phyloP scores from a whole-genome alignment of 2,797 vertebrate species.

The Allobates femoralis region DNA sequence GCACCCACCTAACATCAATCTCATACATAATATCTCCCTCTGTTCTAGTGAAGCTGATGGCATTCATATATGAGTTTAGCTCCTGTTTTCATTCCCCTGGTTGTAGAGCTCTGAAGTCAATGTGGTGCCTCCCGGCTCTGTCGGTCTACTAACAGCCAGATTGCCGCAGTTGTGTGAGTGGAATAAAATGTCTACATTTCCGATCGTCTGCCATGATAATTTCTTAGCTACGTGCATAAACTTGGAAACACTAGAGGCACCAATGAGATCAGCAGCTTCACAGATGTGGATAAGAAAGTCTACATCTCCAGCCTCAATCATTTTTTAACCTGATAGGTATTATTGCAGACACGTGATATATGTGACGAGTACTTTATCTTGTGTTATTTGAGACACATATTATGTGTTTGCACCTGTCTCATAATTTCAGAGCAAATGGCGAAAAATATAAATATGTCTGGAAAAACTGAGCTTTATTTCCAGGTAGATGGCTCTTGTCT shows the following conservation, averaged over 20 bases:
- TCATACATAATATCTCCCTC: neutral
- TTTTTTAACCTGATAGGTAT: neutral
- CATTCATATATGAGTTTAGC: constrained; percentile 31
- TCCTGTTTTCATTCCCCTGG: constrained; percentile 14
- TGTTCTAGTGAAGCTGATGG: neutral
- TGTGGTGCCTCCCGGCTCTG: constrained; percentile 16
- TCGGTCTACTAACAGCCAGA: constrained; percentile 19
- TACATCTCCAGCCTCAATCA: neutral
- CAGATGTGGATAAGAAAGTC: constrained; percentile 18
- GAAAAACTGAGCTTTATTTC: neutral
- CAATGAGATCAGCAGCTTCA: constrained; percentile 9
- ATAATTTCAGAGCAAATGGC: neutral
- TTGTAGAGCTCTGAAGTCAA: constrained; percentile 6
- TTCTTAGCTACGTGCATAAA: constrained; percentile 6
- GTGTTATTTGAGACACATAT: neutral
- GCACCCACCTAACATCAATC: neutral
- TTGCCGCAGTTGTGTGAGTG: constrained; percentile 36
- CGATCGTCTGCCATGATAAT: constrained; percentile 18
- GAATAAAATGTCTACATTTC: constrained; percentile 42
- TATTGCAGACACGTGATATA: neutral
- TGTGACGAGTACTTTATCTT: neutral
- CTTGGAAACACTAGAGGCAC: neutral
- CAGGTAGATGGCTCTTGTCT: neutral
- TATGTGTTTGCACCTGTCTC: neutral
- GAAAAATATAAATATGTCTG: neutral